Evolutionary conservation across 2,888 invertebrate genomes (phyloP).

Genomic region (Calameuta pallipes): DNA sequence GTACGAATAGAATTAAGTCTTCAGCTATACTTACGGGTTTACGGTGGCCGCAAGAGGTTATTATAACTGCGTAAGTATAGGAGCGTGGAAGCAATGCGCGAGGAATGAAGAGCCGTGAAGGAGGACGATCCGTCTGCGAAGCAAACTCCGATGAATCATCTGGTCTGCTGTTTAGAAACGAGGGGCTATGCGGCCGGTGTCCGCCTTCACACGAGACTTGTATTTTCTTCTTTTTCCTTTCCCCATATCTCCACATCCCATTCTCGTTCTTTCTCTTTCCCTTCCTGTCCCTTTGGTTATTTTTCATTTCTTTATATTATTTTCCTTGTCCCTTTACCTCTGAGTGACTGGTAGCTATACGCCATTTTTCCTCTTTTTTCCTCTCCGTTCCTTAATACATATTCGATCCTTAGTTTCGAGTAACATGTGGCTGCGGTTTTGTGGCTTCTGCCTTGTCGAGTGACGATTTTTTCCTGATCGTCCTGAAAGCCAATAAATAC

Average conservation of each 20-base stretch:
- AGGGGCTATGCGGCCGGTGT: not conserved
- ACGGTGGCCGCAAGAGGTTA: not conserved
- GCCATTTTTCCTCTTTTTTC: not conserved
- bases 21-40: not conserved
- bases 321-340: not conserved
- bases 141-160: slow-evolving; percentile 44
- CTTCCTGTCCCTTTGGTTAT: not conserved
- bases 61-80: not conserved
- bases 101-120: slow-evolving; percentile 21
- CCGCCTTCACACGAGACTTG: slow-evolving; percentile 1
- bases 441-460: not conserved
- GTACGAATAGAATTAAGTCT: not conserved
- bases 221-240: not conserved
- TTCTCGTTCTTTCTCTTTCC: not conserved
- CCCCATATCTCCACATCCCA: not conserved
- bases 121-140: slow-evolving; percentile 35
- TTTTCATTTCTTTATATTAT: not conserved
- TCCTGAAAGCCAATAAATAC: not conserved
- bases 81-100: not conserved
- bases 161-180: not conserved
- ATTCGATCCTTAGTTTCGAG: slow-evolving; percentile 35
- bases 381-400: not conserved
- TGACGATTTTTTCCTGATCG: not conserved
- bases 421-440: slow-evolving; percentile 15
- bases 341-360: not conserved